Evolutionary conservation across 2,797 vertebrate genomes (phyloP), one percentile per base, ranked within the genome.

Genomic region (Oophaga sylvatica): DNA sequence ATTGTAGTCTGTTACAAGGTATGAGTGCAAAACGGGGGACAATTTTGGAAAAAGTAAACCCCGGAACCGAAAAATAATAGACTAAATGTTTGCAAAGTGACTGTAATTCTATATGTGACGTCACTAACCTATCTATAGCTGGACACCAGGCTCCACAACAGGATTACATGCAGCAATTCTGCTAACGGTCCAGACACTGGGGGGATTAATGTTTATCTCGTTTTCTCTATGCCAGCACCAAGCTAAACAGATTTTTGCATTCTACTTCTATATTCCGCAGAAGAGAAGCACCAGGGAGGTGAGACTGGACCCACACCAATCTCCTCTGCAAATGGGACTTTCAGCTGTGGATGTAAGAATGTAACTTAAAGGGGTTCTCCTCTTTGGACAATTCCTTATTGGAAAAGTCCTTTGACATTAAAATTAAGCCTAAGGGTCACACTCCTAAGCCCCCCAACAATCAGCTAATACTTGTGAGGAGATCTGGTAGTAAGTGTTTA

Each of bases 161-260:
- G 31, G 84, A 86, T 86, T 71, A 86, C 19, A 71, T 12, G 3
- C 65, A 71, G 65, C 77, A 53, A 84, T 84, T 84, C 57, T 71
- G 19, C 31, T 60, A 84, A 62, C 45, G 53, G 65, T 22, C 78
- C 65, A 26, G 56, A 31, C 31, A 71, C 77, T 45, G 41, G 53
- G 26, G 22, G 53, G 85, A 80, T 80, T 86, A 71, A 26, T 3
- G 56, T 71, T 31, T 86, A 48, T 86, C 77, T 86, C 41, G 77
- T 80, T 79, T 80, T 13, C n/a, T 35, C 56, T 13, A n/a, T 70
- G 26, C 17, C 62, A 71, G 63, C 29, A 70, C 20, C 31, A 41
- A 80, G 29, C 59, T 26, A 48, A 57, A 70, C 63, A 70, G 62
- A 70, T 57, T 59, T 35, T n/a, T 60, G 41, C 45, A 45, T 19